A percentile compares a stretch with the other conserved stretches of the same genome.
Evolutionary conservation across 2,113 vertebrate genomes (phyloP).

Genomic region (Apistogramma diplotaenia): DNA sequence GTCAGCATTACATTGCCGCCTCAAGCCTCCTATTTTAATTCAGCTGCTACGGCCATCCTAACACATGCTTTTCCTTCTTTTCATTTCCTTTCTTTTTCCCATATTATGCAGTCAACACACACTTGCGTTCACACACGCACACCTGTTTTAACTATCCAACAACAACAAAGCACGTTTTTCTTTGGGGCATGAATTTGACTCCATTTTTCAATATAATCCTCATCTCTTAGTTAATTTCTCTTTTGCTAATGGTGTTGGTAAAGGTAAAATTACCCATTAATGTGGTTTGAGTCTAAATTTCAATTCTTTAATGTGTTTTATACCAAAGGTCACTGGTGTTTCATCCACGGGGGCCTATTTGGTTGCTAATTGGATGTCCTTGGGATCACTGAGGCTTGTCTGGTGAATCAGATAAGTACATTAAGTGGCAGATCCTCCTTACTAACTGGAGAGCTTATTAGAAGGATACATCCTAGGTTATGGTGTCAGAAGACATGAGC

Average conservation of each 20-base stretch:
- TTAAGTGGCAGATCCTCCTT: not conserved
- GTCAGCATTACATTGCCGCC: no score
- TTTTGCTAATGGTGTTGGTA: not conserved
- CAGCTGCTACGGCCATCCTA: no score
- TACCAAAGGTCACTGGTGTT: not conserved
- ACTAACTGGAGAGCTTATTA: slow-evolving; percentile 6
- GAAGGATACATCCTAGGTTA: not conserved
- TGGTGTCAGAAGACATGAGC: not conserved
- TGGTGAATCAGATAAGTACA: not conserved
- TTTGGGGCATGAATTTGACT: not conserved
- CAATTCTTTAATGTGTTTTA: not conserved
- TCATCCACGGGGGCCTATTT: not conserved
- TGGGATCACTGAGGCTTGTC: not conserved
- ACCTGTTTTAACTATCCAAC: not conserved
- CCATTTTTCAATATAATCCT: no score
- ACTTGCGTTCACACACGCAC: not conserved
- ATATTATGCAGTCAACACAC: not conserved
- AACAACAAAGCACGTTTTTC: not conserved
- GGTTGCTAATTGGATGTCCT: slow-evolving; percentile 8
- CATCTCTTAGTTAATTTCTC: not conserved
- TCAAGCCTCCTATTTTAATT: no score
- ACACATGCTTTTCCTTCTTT: not conserved
- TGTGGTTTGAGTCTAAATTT: not conserved
- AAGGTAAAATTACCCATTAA: not conserved
- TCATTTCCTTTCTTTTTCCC: not conserved